Evolutionary conservation across 2,888 invertebrate genomes (phyloP).

Genomic region (Drosophila incognita): DNA sequence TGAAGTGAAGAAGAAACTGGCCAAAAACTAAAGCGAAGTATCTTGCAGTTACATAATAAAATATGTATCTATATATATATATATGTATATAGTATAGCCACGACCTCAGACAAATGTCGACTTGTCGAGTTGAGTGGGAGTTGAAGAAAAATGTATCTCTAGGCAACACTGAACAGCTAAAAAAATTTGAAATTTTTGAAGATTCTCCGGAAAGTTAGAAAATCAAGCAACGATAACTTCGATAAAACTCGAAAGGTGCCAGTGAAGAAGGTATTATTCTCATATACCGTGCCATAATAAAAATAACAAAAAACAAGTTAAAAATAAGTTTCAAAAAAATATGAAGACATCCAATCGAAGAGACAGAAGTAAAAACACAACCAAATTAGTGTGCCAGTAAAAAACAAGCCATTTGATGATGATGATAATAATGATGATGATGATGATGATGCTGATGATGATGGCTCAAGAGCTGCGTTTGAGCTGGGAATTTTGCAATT

Average conservation of each 20-base stretch:
- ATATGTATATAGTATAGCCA: neutral
- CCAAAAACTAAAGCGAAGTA: neutral
- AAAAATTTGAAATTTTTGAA: neutral
- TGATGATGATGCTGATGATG: conserved; percentile 50
- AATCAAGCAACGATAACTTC: neutral
- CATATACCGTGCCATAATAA: conserved; percentile 1
- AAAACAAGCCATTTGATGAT: conserved; percentile 43
- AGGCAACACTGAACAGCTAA: neutral
- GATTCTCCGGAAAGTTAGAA: neutral
- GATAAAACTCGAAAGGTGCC: conserved; percentile 3
- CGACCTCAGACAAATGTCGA: conserved; percentile 1
- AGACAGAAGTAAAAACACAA: conserved; percentile 16
- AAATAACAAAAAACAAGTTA: conserved; percentile 14
- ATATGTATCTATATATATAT: too few relatives aligned
- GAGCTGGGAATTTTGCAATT: conserved; percentile 54
- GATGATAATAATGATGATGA: conserved; percentile 38
- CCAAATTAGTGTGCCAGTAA: conserved; percentile 30
- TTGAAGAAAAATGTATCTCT: neutral
- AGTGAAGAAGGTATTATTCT: neutral
- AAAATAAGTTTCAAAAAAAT: neutral
- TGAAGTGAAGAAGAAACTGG: neutral
- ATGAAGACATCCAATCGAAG: conserved; percentile 42
- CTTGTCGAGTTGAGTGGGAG: neutral
- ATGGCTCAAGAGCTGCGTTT: conserved; percentile 30
- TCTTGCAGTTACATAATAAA: neutral